Conservation (phyloP, 2,888 invertebrate species). For the Sthenelais limicola region DNA sequence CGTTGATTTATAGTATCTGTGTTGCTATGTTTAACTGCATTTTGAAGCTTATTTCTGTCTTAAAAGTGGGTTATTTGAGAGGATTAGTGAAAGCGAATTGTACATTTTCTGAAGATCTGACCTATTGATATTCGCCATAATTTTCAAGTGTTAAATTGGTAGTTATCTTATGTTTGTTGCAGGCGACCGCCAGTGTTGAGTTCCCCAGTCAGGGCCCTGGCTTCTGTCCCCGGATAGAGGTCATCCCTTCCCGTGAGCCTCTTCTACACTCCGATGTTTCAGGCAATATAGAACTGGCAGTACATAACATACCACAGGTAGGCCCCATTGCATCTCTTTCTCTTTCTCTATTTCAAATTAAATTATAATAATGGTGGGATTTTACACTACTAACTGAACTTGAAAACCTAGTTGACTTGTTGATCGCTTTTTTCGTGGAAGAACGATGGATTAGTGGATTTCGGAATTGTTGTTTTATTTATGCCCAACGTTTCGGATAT, state of each 20-base stretch:
- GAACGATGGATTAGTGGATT: no score
- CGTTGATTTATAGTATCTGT: no score
- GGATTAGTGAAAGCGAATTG: no score
- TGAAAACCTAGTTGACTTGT: neutral
- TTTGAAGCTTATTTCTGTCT: no score
- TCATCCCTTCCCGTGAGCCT: conserved; percentile 50
- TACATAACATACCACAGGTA: neutral
- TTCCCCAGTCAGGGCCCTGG: neutral
- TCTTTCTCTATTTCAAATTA: neutral
- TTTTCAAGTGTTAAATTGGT: neutral
- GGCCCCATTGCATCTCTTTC: neutral
- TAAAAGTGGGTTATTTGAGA: no score
- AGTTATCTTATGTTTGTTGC: neutral
- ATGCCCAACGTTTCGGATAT: no score
- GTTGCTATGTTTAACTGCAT: no score
- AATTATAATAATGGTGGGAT: neutral
- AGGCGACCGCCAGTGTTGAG: neutral
- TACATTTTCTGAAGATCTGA: no score
- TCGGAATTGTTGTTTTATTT: no score
- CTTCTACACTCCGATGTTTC: conserved; percentile 13
- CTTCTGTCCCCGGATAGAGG: conserved; percentile 60
- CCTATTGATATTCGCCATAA: no score
- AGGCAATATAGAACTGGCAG: neutral
- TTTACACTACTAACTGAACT: neutral
- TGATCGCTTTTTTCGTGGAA: neutral